Conservation (phyloP, 1,140 invertebrate genomes). For the Melipona quadrifasciata region DNA sequence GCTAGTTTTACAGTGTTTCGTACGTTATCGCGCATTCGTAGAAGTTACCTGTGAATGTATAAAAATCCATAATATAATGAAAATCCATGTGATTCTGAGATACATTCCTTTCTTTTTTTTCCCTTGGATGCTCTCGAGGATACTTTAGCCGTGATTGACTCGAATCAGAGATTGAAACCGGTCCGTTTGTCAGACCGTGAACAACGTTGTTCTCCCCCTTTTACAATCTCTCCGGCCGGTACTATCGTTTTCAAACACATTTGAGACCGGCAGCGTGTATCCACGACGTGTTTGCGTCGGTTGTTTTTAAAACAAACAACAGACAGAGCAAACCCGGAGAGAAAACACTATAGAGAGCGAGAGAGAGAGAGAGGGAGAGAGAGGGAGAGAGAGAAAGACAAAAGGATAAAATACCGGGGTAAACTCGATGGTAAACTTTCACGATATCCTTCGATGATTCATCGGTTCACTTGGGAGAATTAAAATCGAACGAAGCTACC, state of each 20-base stretch:
- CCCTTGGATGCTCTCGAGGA: no score
- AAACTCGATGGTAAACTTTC: not conserved
- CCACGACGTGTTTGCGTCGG: not conserved
- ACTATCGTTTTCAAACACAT: not conserved
- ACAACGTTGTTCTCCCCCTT: not conserved
- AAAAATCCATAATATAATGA: no score
- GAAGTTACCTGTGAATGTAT: no score
- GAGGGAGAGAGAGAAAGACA: not conserved
- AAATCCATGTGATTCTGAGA: no score
- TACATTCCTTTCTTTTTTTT: no score
- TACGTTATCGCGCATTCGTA: no score
- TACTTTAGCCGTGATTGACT: no score
- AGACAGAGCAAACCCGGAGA: not conserved
- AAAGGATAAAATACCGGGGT: not conserved
- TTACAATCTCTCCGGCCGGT: not conserved
- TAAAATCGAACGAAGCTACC: not conserved
- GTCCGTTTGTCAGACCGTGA: not conserved
- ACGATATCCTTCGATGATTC: not conserved
- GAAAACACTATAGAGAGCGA: not conserved
- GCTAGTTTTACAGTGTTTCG: no score
- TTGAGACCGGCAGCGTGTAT: not conserved
- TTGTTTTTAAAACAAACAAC: slow-evolving; percentile 19
- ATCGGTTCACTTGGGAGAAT: not conserved
- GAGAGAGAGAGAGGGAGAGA: no score
- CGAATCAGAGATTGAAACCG: not conserved